phyloP scores from a whole-genome alignment of 2,888 invertebrate genomes.

The Deilephila elpenor region DNA sequence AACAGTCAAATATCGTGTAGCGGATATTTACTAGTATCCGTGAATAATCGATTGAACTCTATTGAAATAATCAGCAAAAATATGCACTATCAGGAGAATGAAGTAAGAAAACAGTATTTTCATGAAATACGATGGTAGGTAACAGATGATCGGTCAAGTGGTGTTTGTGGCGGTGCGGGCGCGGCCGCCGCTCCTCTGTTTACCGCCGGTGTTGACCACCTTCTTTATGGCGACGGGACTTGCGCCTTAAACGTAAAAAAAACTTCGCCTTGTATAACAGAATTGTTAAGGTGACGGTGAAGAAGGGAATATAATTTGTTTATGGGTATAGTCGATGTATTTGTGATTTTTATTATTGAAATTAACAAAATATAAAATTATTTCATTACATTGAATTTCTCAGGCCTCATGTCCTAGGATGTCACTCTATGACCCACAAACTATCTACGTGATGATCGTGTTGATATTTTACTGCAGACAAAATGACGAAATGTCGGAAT shows the following conservation, averaged over 20 bases:
- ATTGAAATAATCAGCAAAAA: neutral
- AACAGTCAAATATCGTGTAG: too few relatives aligned
- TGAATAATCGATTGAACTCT: too few relatives aligned
- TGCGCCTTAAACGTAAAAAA: slow-evolving; percentile 39
- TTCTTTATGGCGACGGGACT: slow-evolving; percentile 74
- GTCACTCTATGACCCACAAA: too few relatives aligned
- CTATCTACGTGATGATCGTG: neutral
- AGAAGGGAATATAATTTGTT: too few relatives aligned
- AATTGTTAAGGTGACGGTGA: neutral
- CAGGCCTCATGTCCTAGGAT: too few relatives aligned
- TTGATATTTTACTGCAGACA: neutral
- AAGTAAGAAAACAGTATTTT: slow-evolving; percentile 42
- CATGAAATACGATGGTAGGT: slow-evolving; percentile 55
- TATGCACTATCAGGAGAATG: slow-evolving; percentile 28
- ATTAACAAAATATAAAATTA: too few relatives aligned
- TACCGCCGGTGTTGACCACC: slow-evolving; percentile 69
- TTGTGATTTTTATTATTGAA: neutral
- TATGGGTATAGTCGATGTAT: neutral
- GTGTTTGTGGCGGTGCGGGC: slow-evolving; percentile 65
- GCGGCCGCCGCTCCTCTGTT: slow-evolving; percentile 76
- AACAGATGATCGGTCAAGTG: slow-evolving; percentile 78
- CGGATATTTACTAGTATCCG: too few relatives aligned
- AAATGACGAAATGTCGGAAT: too few relatives aligned
- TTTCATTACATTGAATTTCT: too few relatives aligned
- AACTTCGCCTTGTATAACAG: neutral